Evolutionary conservation across 37 sponge, comb jelly and placozoan genomes (phyloP).

Genomic region (Spongia lamella): DNA sequence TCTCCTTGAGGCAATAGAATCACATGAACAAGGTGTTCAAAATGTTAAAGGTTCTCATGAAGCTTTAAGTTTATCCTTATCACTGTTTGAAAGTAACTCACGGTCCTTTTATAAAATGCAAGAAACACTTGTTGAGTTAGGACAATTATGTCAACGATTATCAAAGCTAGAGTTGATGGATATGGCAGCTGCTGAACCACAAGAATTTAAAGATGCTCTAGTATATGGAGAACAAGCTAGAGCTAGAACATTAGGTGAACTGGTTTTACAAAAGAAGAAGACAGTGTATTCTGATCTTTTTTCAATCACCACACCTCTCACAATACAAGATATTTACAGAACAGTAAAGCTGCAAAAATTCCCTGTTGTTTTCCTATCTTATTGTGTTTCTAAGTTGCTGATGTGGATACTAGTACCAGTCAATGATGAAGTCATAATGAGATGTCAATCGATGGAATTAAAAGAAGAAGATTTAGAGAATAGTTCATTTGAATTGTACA

Average conservation of each 20-base stretch:
- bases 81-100: conserved; percentile 70
- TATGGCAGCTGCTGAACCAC: too few species aligned
- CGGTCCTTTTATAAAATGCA: conserved; percentile 60
- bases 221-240: conserved; percentile 70
- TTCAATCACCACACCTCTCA: conserved; percentile 26
- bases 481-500: conserved; percentile 50
- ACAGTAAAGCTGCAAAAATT: conserved; percentile 7
- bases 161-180: too few species aligned
- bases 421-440: background rate
- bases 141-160: background rate
- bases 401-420: conserved; percentile 56
- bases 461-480: conserved; percentile 54
- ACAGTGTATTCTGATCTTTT: background rate
- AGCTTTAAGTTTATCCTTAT: conserved; percentile 57
- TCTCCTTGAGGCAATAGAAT: conserved; percentile 22
- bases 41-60: conserved; percentile 60
- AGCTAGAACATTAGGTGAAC: conserved; percentile 67
- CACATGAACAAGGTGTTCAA: conserved; percentile 47
- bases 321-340: conserved; percentile 24
- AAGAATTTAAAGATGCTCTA: conserved; percentile 39
- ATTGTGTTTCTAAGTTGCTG: conserved; percentile 52
- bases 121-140: conserved; percentile 50
- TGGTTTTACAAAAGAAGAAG: conserved; percentile 53
- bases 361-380: conserved; percentile 51
- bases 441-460: conserved; percentile 16